These are phyloP conservation scores for Pammene fasciana DNA, from an alignment of 2,888 invertebrate genomes.

Conservation along the genomic window DNA sequence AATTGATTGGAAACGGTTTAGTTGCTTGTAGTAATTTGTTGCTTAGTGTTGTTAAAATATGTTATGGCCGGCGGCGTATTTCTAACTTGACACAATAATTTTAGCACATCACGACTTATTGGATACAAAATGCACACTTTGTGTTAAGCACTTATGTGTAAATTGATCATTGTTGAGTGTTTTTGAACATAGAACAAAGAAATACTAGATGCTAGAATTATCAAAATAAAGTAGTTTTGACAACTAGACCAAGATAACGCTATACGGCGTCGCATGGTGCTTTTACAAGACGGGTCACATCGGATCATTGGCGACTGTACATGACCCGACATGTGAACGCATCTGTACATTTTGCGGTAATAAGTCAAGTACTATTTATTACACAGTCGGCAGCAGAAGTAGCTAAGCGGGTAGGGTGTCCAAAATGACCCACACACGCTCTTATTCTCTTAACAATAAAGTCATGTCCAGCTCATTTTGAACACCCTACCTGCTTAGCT, in stretches of 20 bases:
- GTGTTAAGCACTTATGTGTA: slow-evolving; percentile 31
- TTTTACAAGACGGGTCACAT: too few species aligned
- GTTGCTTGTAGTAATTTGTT: slow-evolving; percentile 43
- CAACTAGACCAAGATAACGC: neutral
- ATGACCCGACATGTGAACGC: too few species aligned
- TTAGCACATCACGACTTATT: slow-evolving; percentile 30
- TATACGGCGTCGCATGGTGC: too few species aligned
- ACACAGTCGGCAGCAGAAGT: too few species aligned
- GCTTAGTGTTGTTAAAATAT: slow-evolving; percentile 41
- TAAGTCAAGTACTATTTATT: neutral
- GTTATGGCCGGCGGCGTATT: slow-evolving; percentile 27
- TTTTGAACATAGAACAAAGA: slow-evolving; percentile 17
- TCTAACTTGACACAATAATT: slow-evolving; percentile 26
- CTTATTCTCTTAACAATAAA: too few species aligned
- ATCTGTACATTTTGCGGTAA: neutral
- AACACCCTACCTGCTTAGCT: too few species aligned
- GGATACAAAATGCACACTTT: slow-evolving; percentile 23
- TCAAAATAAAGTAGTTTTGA: neutral
- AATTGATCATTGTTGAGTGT: slow-evolving; percentile 16
- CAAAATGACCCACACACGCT: too few species aligned
- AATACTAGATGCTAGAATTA: neutral
- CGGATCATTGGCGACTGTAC: too few species aligned
- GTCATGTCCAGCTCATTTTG: too few species aligned
- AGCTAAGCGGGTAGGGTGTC: too few species aligned
- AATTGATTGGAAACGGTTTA: slow-evolving; percentile 48